These are phyloP conservation scores for Taxidea taxus DNA, from an alignment of 2,113 vertebrate genomes.

Conservation along the genomic window DNA sequence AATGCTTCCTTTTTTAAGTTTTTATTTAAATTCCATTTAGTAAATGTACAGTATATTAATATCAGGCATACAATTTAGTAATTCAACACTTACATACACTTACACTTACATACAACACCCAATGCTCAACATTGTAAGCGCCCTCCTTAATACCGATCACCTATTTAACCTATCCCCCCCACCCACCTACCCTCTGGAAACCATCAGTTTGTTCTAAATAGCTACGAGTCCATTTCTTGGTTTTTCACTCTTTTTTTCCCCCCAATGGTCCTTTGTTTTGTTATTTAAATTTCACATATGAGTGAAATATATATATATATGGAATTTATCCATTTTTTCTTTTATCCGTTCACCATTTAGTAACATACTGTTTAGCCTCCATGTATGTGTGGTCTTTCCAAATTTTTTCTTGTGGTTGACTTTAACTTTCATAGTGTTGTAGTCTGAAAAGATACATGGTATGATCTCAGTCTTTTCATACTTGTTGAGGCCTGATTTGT, in stretches of 20 bases:
- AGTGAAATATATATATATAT: background rate
- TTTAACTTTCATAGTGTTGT: background rate
- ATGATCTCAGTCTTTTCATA: background rate
- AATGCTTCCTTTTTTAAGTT: background rate
- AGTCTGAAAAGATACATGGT: background rate
- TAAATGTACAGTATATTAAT: background rate
- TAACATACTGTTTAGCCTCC: too few species aligned
- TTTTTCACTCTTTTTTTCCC: background rate
- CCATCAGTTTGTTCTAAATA: background rate
- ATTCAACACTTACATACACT: background rate
- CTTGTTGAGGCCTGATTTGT: background rate
- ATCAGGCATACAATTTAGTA: background rate
- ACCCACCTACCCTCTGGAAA: background rate
- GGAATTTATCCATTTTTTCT: too few species aligned
- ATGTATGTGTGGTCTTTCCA: background rate
- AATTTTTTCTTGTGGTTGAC: background rate
- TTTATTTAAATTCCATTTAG: background rate
- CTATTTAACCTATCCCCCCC: background rate
- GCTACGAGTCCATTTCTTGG: background rate
- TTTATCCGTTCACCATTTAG: too few species aligned
- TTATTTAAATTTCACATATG: background rate
- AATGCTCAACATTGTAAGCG: background rate
- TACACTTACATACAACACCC: background rate
- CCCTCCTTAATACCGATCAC: background rate
- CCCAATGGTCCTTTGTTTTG: background rate